phyloP scores from a whole-genome alignment of 2,888 invertebrate genomes.

The Sphinx pinastri region DNA sequence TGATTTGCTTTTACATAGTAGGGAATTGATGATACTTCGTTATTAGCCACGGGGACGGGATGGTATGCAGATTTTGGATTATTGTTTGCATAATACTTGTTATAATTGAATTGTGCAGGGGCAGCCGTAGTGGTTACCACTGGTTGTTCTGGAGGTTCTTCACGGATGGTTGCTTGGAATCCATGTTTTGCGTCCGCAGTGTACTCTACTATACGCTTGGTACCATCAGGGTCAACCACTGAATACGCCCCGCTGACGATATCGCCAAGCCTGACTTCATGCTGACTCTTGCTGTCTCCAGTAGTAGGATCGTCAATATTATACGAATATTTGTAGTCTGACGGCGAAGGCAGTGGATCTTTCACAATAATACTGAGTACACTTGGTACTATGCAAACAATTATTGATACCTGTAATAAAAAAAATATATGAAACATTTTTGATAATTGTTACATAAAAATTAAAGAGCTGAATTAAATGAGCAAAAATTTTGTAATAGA shows the following conservation, averaged over 20 bases:
- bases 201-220: constrained; percentile 74
- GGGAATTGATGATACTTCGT: constrained; percentile 7
- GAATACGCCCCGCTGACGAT: constrained; percentile 72
- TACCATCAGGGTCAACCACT: constrained; percentile 75
- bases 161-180: constrained; percentile 79
- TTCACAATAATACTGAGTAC: constrained; percentile 66
- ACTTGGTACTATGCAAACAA: constrained; percentile 50
- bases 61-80: constrained; percentile 35
- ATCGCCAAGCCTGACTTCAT: constrained; percentile 69
- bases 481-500: neutral
- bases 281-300: constrained; percentile 74
- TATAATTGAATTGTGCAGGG: constrained; percentile 29
- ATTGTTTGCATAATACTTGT: constrained; percentile 5
- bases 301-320: constrained; percentile 81
- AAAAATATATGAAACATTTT: neutral
- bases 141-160: constrained; percentile 59
- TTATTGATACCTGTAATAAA: constrained; percentile 44
- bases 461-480: neutral
- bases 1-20: constrained; percentile 12
- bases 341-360: constrained; percentile 63
- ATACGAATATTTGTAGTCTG: constrained; percentile 76
- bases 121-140: constrained; percentile 26
- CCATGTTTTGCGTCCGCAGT: constrained; percentile 79
- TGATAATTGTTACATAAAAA: neutral
- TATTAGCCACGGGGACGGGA: constrained; percentile 24